Base-by-base conservation (phyloP, 1,140 invertebrate genomes). In the Parapsyche elsis region DNA sequence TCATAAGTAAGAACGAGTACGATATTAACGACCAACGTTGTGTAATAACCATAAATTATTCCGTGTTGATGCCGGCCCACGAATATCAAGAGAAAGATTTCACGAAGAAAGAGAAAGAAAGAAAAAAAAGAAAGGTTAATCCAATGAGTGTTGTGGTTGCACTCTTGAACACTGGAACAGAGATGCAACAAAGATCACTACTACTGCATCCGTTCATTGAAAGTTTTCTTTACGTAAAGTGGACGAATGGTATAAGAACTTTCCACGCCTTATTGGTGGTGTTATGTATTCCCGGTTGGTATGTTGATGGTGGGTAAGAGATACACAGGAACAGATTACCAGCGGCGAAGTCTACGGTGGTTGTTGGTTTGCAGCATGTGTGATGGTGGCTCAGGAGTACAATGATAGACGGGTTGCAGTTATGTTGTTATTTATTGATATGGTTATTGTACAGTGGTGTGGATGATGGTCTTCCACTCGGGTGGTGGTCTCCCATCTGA, bases 211-310 rank as follows among this genome's bases (percentile, higher is more conserved):
- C 90, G 0, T 85, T 90, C 19, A 85, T 91, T 2, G 89, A 91
- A 84, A 89, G 89, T 78, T 91, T 90, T 83, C 84, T 91, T 0
- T 88, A 86, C 78, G 84, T 91, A 14, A 91, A 91, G 84, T 91
- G 90, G 90, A 89, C 87, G 70, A 88, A 87, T 30, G 81, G 90
- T 9, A 83, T 88, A 19, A 86, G 87, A 71, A 89, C 89, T 53
- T 91, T 91, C 81, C 90, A 91, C 80, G 84, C 85, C 1, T 77
- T 89, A 0, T 90, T 90, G 80, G 87, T 90, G 0, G 71, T 87
- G 10, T 86, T 87, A 0, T 82, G 88, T 10, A n/a, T n/a, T n/a
- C n/a, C n/a, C n/a, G n/a, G n/a, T n/a, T n/a, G n/a, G n/a, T n/a
- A n/a, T n/a, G n/a, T n/a, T n/a, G n/a, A n/a, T n/a, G n/a, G n/a